phyloP scores from a whole-genome alignment of 1,140 invertebrate species.

The Sycobia sp. region DNA sequence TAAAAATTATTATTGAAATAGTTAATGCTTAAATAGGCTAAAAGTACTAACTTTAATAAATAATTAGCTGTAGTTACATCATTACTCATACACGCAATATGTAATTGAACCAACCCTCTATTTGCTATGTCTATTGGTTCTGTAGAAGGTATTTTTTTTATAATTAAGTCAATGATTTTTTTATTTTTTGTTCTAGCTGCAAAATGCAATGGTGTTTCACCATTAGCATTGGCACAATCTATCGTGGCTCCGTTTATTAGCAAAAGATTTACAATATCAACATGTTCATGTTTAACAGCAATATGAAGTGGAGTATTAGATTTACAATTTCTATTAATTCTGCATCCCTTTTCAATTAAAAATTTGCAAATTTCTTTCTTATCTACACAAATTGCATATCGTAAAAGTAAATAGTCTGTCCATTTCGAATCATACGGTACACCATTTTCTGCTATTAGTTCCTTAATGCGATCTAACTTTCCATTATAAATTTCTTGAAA shows the following conservation, averaged over 20 bases:
- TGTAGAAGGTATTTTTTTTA: conserved; percentile 1
- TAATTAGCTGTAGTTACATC: conserved; percentile 6
- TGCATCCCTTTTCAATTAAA: conserved; percentile 21
- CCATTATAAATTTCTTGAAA: conserved; percentile 4
- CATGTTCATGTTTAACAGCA: conserved; percentile 20
- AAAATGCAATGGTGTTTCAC: conserved; percentile 11
- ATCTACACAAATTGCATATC: conserved; percentile 3
- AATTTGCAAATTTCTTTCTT: conserved; percentile 28
- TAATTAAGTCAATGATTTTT: neutral
- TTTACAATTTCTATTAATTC: too few species aligned
- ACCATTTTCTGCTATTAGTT: neutral
- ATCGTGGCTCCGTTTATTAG: conserved; percentile 3
- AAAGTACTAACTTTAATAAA: conserved; percentile 20
- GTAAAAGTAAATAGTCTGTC: conserved; percentile 21
- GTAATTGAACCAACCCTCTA: conserved; percentile 18
- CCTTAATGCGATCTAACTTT: neutral
- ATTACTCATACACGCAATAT: conserved; percentile 27
- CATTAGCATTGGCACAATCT: conserved; percentile 12
- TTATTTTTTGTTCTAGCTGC: conserved; percentile 9
- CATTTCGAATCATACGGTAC: conserved; percentile 16
- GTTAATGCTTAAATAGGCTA: too few species aligned
- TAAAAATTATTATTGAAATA: too few species aligned
- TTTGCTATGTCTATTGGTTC: too few species aligned
- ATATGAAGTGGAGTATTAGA: conserved; percentile 27
- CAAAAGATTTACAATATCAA: conserved; percentile 14